phyloP scores from a whole-genome alignment of 2,888 invertebrate species.

The Parnassius mnemosyne region DNA sequence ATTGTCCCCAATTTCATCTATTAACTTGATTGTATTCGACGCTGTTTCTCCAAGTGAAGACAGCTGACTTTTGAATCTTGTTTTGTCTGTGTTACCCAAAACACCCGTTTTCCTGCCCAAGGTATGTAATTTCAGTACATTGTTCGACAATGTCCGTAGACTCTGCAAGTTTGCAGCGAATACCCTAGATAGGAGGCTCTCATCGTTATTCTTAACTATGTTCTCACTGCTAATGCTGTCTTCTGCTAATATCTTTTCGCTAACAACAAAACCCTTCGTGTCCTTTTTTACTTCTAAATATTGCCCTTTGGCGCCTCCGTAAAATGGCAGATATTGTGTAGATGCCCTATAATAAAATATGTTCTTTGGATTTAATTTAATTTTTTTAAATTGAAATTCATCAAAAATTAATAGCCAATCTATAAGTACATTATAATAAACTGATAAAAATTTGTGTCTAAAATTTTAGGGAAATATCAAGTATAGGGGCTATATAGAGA shows the following conservation, averaged over 20 bases:
- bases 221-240: conserved; percentile 67
- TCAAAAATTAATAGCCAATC: too few species aligned
- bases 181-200: conserved; percentile 62
- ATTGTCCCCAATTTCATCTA: conserved; percentile 78
- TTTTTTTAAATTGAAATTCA: too few species aligned
- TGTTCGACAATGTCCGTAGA: conserved; percentile 79
- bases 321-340: conserved; percentile 81
- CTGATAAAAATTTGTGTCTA: too few species aligned
- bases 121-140: conserved; percentile 82
- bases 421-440: too few species aligned
- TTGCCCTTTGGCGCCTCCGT: conserved; percentile 87
- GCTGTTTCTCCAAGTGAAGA: conserved; percentile 79
- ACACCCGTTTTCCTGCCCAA: conserved; percentile 80
- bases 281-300: conserved; percentile 81
- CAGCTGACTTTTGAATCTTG: conserved; percentile 79
- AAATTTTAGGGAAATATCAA: too few species aligned
- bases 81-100: conserved; percentile 76
- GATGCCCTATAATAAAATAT: conserved; percentile 44
- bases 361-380: neutral
- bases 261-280: conserved; percentile 70
- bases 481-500: too few species aligned
- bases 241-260: conserved; percentile 72
- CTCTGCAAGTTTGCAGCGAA: conserved; percentile 79
- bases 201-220: conserved; percentile 60
- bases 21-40: conserved; percentile 77